Conservation (phyloP, 2,113 vertebrate species). For the Oxygymnocypris stewartii region DNA sequence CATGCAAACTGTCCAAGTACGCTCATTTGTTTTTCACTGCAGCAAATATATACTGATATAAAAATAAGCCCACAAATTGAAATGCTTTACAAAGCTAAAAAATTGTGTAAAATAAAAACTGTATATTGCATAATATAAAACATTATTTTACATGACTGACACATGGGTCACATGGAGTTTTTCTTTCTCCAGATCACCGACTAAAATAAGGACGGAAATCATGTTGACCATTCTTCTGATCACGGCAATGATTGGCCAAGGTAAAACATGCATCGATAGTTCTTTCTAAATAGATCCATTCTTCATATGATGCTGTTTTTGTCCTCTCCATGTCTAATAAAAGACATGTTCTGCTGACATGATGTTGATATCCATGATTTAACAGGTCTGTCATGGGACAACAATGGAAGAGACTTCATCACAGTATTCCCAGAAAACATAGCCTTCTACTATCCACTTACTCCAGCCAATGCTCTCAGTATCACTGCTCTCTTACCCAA, state of each 20-base stretch:
- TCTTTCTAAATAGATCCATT: neutral
- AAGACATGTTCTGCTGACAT: neutral
- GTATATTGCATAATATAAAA: neutral
- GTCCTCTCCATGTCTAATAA: neutral
- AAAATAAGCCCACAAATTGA: neutral
- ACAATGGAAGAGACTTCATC: slow-evolving; percentile 48
- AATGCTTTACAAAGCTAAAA: neutral
- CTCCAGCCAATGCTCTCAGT: neutral
- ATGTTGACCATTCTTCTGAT: slow-evolving; percentile 21
- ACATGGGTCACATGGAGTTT: neutral
- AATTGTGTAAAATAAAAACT: neutral
- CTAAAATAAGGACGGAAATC: neutral
- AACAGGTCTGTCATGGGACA: neutral
- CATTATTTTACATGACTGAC: neutral
- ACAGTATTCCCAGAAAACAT: slow-evolving; percentile 74
- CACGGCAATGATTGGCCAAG: neutral
- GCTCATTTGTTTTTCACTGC: too few relatives aligned
- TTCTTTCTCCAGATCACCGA: neutral
- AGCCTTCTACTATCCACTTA: slow-evolving; percentile 63
- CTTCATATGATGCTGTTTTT: neutral
- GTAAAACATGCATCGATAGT: neutral
- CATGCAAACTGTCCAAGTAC: neutral
- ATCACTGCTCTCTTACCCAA: neutral
- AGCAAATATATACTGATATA: neutral
- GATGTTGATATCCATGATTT: slow-evolving; percentile 18